Evolutionary conservation across 2,888 invertebrate genomes (phyloP).

Genomic region (Aporophyla lueneburgensis): DNA sequence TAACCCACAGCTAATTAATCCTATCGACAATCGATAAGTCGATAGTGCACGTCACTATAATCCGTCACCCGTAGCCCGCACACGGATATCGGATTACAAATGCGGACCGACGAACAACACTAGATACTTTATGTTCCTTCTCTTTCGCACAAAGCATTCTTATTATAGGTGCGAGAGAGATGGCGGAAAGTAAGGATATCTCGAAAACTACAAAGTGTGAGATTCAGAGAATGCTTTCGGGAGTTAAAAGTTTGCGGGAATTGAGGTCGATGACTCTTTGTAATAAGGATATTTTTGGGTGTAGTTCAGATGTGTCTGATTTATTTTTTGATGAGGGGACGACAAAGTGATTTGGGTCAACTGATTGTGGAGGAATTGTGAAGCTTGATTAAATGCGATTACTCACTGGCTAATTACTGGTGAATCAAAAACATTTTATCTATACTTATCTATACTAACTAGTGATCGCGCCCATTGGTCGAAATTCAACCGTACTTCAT

Average conservation of each 20-base stretch:
- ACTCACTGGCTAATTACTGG: background rate
- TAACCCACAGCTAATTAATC: constrained; percentile 61
- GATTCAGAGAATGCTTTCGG: constrained; percentile 74
- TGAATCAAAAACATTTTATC: no score
- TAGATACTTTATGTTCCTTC: constrained; percentile 68
- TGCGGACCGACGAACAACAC: constrained; percentile 72
- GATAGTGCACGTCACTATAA: constrained; percentile 70
- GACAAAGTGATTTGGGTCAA: constrained; percentile 34
- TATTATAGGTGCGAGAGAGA: constrained; percentile 65
- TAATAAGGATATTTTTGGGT: constrained; percentile 53
- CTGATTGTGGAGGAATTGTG: constrained; percentile 1
- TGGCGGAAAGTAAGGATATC: constrained; percentile 77
- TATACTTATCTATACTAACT: no score
- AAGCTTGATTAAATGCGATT: background rate
- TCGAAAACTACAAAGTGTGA: constrained; percentile 84
- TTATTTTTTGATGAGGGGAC: constrained; percentile 16
- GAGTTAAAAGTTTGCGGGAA: constrained; percentile 51
- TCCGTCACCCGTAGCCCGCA: constrained; percentile 74
- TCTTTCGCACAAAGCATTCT: constrained; percentile 51
- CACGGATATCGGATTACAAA: constrained; percentile 87
- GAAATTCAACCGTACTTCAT: no score
- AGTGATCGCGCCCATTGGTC: no score
- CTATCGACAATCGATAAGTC: constrained; percentile 64
- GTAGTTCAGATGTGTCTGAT: constrained; percentile 32
- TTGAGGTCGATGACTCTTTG: constrained; percentile 56